Conservation (phyloP, 1,140 invertebrate species). For the Temnothorax nylanderi region DNA sequence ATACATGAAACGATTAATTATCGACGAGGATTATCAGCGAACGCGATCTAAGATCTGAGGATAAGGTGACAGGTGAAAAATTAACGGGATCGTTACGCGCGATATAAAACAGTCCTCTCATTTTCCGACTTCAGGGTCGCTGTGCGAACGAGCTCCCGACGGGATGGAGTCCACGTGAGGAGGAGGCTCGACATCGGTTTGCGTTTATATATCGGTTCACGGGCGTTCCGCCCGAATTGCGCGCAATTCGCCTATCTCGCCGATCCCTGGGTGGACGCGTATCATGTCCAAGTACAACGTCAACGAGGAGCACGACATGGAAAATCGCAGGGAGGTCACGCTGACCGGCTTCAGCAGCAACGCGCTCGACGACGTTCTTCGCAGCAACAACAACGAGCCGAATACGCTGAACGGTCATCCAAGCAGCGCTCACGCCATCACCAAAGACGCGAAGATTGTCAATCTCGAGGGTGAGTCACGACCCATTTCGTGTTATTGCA, state of each 20-base stretch:
- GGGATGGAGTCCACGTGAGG: constrained; percentile 64
- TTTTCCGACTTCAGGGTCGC: constrained; percentile 59
- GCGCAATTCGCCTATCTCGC: background rate
- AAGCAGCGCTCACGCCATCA: constrained; percentile 36
- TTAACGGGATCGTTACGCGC: background rate
- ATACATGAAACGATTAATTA: background rate
- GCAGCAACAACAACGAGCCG: constrained; percentile 68
- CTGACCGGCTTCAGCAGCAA: constrained; percentile 77
- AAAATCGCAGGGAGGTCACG: constrained; percentile 76
- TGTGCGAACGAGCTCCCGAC: background rate
- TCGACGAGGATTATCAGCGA: background rate
- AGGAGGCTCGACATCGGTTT: constrained; percentile 11
- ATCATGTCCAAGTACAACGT: constrained; percentile 81
- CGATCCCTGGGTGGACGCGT: constrained; percentile 13
- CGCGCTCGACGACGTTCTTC: constrained; percentile 74
- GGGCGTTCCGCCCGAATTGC: background rate
- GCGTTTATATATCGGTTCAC: background rate
- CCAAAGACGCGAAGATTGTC: constrained; percentile 69
- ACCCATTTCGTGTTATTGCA: background rate
- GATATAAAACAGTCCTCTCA: constrained; percentile 22
- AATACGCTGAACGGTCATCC: constrained; percentile 65
- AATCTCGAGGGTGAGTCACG: constrained; percentile 68
- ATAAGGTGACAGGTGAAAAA: constrained; percentile 1
- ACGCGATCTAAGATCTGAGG: constrained; percentile 9
- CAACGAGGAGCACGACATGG: constrained; percentile 75